These are phyloP conservation scores for Zapornia atra DNA, from an alignment of 2,113 vertebrate genomes.

Conservation along the genomic window DNA sequence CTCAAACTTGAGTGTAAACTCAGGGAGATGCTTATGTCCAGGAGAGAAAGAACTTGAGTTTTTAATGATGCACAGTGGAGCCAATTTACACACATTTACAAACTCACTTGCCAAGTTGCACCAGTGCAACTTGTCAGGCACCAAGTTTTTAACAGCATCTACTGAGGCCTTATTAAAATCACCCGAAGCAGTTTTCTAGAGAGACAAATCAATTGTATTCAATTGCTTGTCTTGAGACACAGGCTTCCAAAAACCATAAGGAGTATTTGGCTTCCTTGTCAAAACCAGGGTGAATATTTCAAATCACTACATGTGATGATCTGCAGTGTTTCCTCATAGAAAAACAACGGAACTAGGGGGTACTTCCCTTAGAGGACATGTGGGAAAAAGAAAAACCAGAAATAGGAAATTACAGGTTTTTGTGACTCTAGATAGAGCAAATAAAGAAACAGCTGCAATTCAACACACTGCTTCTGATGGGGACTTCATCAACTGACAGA, in stretches of 20 bases:
- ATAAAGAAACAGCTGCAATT: neutral
- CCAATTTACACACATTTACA: neutral
- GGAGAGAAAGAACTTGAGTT: neutral
- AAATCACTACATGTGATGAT: neutral
- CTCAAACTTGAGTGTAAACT: neutral
- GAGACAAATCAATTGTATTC: neutral
- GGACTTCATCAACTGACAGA: neutral
- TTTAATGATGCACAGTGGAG: slow-evolving; percentile 35
- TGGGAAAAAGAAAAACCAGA: neutral
- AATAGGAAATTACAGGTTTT: neutral
- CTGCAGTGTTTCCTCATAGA: neutral
- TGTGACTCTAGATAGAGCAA: neutral
- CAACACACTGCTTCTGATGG: neutral
- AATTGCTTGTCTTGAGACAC: neutral
- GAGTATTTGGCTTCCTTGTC: neutral
- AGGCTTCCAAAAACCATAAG: neutral
- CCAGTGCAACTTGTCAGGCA: neutral
- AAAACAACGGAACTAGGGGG: neutral
- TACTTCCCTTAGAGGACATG: neutral
- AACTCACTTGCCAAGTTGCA: neutral
- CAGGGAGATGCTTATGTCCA: neutral
- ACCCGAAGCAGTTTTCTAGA: neutral
- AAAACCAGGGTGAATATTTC: neutral
- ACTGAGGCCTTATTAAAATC: slow-evolving; percentile 38
- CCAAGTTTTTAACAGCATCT: slow-evolving; percentile 40